phyloP scores from a whole-genome alignment of 2,113 vertebrate species.

The Nothocercus julius region DNA sequence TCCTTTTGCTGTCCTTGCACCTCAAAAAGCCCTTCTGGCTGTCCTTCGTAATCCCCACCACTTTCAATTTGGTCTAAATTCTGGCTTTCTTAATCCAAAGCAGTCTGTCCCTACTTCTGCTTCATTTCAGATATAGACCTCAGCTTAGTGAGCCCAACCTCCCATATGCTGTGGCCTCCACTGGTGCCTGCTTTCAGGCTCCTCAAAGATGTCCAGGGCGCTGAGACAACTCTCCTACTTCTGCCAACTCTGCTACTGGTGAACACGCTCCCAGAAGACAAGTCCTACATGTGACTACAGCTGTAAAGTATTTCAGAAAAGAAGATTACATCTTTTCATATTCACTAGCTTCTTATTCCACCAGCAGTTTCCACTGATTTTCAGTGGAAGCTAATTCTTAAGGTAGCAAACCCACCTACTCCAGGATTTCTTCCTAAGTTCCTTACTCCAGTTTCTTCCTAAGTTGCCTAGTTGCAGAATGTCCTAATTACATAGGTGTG shows the following conservation, averaged over 20 bases:
- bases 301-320: not conserved
- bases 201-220: not conserved
- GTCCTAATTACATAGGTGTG: not conserved
- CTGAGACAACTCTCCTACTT: accelerated
- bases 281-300: not conserved
- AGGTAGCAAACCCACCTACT: not conserved
- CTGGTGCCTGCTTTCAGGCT: not conserved
- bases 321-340: not conserved
- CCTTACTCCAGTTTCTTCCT: no score
- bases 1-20: not conserved
- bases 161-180: no score
- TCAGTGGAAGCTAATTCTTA: not conserved
- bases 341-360: not conserved
- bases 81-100: not conserved
- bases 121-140: not conserved
- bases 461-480: not conserved
- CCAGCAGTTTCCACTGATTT: not conserved
- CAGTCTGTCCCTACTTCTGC: not conserved
- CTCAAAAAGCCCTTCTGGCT: not conserved
- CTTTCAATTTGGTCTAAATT: not conserved
- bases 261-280: not conserved
- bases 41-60: no score
- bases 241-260: not conserved
- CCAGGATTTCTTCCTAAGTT: not conserved
- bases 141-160: accelerated